Evolutionary conservation across 2,113 vertebrate genomes (phyloP), one percentile per base, ranked within the genome.

Genomic region (Psilopogon haemacephalus): DNA sequence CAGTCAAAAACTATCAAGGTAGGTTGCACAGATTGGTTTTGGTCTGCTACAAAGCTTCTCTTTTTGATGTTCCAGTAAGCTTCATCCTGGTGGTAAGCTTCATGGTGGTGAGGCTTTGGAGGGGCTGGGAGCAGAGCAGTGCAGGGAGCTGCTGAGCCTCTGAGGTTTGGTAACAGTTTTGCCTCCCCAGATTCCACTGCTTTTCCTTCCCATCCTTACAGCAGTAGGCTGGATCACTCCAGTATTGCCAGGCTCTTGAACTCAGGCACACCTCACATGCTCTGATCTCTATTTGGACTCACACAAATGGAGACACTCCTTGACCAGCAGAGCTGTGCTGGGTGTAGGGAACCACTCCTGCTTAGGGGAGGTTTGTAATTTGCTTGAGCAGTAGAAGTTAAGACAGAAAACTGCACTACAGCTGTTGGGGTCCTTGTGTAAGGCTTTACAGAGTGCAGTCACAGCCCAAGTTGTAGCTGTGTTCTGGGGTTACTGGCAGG

Each of bases 1-100:
- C 99, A 99, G 98, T 99, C 99, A 97, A 99, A 99, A 98, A 99
- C 99, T 93, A 99, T 99, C 97, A 99, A 99, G 99, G 99, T 99
- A 99, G 98, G 86, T 55, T 58, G 55, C 50, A 14, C 48, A 14
- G 18, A n/a, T 42, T 75, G 59, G 33, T 44, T 67, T 37, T 23
- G 7, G 5, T 52, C 30, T 71, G 35, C 48, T 80, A 0, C 73
- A 58, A 60, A 48, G 88, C 38, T 3, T 48, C 46, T 24, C 13
- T 50, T 50, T 24, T 12, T 50, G 4, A 3, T 10, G 2, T 35
- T 84, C 13, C 33, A 27, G 33, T 86, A 30, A 75, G 64, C 33
- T 72, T 52, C 6, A 7, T 64, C 75, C 19, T 72, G 32, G 10
- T 67, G 56, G 11, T 55, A 44, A 68, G 46, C n/a, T n/a, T 44